phyloP scores from a whole-genome alignment of 2,888 invertebrate genomes.

The Phania funesta region DNA sequence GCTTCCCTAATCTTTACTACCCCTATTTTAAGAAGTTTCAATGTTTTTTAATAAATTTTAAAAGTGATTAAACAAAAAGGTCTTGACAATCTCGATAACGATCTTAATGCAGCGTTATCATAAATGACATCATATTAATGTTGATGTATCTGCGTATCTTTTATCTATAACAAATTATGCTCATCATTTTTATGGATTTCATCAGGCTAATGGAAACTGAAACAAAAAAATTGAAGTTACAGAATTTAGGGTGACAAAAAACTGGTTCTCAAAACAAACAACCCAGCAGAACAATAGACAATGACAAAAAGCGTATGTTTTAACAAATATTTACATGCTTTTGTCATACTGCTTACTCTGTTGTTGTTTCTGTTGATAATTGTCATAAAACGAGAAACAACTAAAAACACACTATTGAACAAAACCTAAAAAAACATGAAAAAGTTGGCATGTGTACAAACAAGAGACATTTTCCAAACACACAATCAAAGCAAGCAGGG shows the following conservation, averaged over 20 bases:
- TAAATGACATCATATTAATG: constrained; percentile 61
- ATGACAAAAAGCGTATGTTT: constrained; percentile 65
- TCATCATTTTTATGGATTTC: constrained; percentile 52
- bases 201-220: constrained; percentile 48
- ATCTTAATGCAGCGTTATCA: constrained; percentile 49
- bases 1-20: too few species aligned
- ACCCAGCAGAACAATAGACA: constrained; percentile 33
- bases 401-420: constrained; percentile 30
- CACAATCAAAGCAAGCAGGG: constrained; percentile 35
- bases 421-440: constrained; percentile 14
- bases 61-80: not conserved
- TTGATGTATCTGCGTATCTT: constrained; percentile 2
- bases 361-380: constrained; percentile 45
- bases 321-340: constrained; percentile 60
- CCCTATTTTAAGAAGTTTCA: not conserved
- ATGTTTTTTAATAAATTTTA: not conserved
- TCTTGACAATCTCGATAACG: constrained; percentile 13
- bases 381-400: constrained; percentile 47
- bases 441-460: constrained; percentile 67
- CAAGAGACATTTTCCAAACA: constrained; percentile 50
- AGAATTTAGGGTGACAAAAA: constrained; percentile 62
- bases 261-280: constrained; percentile 58
- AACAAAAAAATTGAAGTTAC: constrained; percentile 20
- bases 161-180: constrained; percentile 44
- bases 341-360: constrained; percentile 41